Base-by-base conservation (phyloP, 2,888 invertebrate species). In the Tanytarsus gracilentus region DNA sequence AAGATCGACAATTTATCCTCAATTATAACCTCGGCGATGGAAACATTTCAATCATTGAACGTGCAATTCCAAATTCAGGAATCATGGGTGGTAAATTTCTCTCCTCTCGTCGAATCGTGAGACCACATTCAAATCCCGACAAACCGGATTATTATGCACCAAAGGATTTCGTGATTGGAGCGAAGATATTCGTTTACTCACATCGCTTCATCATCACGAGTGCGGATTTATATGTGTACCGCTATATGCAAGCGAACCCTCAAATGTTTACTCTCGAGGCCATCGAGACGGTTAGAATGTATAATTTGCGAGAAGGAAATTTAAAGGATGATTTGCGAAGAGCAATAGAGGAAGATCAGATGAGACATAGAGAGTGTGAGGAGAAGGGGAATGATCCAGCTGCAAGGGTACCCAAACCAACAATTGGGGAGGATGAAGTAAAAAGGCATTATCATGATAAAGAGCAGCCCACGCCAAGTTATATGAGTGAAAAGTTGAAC, bases 101-200 rank as follows among this genome's bases (percentile, higher is more conserved):
- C 50, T 79, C 80, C 64, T 70, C 83, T 33, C 82, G 78, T 66
- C 74, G 79, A 16, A 69, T 92, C 26, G 78, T 82, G 14, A 86
- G 86, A 64, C 87, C 88, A 0, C 81, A 80, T 1, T 79, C 81
- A 0, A 78, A 81, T 64, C 81, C 80, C 2, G 81, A 86, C 66
- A 79, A 85, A 67, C 88, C 88, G 0, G 78, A 79, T 3, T 89
- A 85, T 70, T 91, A 84, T 67, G 84, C 85, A 0, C 87, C 90
- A 0, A 81, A 81, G 29, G 88, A 86, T 73, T 86, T 93, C 69
- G 84, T 78, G 69, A 84, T 92, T 63, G 91, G 90, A 79, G 48
- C 48, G 7, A 8, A 25, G 3, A 18, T 58, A n/a, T 25, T 48
- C 7, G 39, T 58, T 4, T 58, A 18, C 48, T 29, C 48, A 23